phyloP scores from a whole-genome alignment of 2,797 vertebrate species.

The Ateles fusciceps region DNA sequence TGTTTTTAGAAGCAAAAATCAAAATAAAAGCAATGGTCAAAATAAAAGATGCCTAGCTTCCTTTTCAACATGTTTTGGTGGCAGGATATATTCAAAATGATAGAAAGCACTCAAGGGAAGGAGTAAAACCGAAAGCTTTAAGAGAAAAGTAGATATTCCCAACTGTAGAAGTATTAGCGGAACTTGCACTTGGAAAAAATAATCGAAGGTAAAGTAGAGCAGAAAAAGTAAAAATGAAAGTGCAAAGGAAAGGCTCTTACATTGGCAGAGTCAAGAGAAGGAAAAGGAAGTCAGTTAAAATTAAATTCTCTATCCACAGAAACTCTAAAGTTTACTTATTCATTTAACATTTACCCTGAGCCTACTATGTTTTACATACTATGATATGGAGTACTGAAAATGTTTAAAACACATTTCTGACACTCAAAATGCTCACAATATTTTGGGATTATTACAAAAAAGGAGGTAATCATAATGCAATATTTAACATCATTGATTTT shows the following conservation, averaged over 20 bases:
- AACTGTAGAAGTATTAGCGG: slow-evolving; percentile 6
- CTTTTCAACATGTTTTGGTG: slow-evolving; percentile 27
- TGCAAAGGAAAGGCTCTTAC: neutral
- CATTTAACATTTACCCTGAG: neutral
- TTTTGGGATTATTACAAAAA: neutral
- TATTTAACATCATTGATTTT: neutral
- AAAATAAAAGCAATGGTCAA: neutral
- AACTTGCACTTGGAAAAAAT: slow-evolving; percentile 45
- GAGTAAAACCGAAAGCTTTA: slow-evolving; percentile 48
- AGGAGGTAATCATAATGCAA: neutral
- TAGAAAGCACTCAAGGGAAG: slow-evolving; percentile 51
- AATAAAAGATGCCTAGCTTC: neutral
- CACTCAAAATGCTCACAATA: neutral
- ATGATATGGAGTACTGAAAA: neutral
- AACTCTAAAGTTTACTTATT: neutral
- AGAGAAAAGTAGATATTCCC: slow-evolving; percentile 48
- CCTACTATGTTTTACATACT: neutral
- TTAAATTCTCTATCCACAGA: neutral
- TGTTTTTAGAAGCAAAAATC: neutral
- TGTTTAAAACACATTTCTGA: neutral
- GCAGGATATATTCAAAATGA: slow-evolving; percentile 51
- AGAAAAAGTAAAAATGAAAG: slow-evolving; percentile 59
- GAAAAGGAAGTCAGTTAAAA: neutral
- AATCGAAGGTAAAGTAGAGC: slow-evolving; percentile 64
- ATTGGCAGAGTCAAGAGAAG: neutral